Evolutionary conservation across 2,113 vertebrate species (phyloP).

Genomic region (Rhineura floridana): DNA sequence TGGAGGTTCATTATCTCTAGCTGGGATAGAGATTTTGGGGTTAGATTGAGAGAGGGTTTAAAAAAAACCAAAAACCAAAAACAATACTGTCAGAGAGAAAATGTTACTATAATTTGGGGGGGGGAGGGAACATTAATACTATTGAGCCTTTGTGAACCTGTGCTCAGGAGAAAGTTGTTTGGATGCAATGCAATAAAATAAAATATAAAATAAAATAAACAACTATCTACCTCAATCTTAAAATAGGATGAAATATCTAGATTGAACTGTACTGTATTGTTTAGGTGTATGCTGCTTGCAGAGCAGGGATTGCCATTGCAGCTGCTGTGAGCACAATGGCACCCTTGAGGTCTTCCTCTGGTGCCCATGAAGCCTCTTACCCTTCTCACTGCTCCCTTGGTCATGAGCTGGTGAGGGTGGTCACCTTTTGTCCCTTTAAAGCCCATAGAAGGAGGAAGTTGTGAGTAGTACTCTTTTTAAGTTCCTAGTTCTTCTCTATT

Average conservation of each 20-base stretch:
- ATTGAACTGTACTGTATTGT: not conserved
- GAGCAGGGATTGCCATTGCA: not conserved
- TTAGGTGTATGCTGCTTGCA: not conserved
- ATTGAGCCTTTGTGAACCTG: not conserved
- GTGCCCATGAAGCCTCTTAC: too few relatives aligned
- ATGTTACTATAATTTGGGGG: not conserved
- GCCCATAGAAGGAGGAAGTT: too few relatives aligned
- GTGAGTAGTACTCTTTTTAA: too few relatives aligned
- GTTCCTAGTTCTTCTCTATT: too few relatives aligned
- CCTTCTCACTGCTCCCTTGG: too few relatives aligned
- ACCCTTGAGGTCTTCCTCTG: too few relatives aligned
- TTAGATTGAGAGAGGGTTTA: not conserved
- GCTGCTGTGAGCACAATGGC: not conserved
- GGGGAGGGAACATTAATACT: not conserved
- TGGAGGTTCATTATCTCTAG: slow-evolving; percentile 26
- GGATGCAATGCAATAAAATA: too few relatives aligned
- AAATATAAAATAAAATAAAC: not conserved
- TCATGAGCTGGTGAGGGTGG: too few relatives aligned
- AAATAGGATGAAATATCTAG: slow-evolving; percentile 18
- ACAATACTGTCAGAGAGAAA: not conserved
- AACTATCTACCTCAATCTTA: slow-evolving; percentile 23
- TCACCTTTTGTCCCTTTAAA: too few relatives aligned
- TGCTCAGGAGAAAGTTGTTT: not conserved
- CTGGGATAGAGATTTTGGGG: slow-evolving; percentile 9
- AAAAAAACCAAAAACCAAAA: not conserved